Evolutionary conservation across 1,140 invertebrate genomes (phyloP).

Genomic region (Laupala kohalensis): DNA sequence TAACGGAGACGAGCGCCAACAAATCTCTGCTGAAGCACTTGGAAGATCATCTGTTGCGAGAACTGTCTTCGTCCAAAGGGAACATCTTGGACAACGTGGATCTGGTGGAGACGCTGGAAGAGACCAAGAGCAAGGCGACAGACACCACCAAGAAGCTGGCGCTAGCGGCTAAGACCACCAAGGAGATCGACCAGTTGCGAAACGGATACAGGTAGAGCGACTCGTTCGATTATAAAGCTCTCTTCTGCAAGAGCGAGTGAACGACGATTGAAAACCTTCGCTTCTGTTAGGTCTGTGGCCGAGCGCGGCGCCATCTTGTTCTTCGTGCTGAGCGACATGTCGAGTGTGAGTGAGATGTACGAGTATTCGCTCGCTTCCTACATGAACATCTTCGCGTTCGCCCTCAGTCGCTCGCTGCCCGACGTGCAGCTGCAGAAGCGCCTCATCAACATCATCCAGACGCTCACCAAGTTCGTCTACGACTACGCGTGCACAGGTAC

Average conservation of each 20-base stretch:
- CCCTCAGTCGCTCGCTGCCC: conserved; percentile 62
- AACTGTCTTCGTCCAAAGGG: conserved; percentile 67
- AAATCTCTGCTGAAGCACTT: conserved; percentile 67
- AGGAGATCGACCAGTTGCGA: conserved; percentile 65
- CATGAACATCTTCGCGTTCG: conserved; percentile 64
- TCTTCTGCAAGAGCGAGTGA: neutral
- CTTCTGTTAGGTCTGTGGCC: no score
- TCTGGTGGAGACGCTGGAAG: conserved; percentile 71
- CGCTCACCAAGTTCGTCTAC: conserved; percentile 73
- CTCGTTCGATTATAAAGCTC: no score
- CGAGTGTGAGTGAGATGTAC: conserved; percentile 76
- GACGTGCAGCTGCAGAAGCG: conserved; percentile 56
- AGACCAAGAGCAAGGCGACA: conserved; percentile 68
- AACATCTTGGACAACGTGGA: conserved; percentile 87
- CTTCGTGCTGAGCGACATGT: conserved; percentile 78
- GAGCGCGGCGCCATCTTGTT: conserved; percentile 75
- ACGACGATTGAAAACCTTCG: no score
- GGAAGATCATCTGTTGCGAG: conserved; percentile 67
- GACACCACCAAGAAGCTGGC: conserved; percentile 51
- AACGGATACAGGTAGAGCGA: conserved; percentile 72
- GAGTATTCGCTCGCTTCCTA: conserved; percentile 76
- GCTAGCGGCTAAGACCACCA: conserved; percentile 54
- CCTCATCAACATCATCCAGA: conserved; percentile 67
- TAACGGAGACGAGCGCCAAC: conserved; percentile 72
- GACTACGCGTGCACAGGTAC: conserved; percentile 79